Base-by-base conservation (phyloP, 2,888 invertebrate species). In the Papilio gigon region DNA sequence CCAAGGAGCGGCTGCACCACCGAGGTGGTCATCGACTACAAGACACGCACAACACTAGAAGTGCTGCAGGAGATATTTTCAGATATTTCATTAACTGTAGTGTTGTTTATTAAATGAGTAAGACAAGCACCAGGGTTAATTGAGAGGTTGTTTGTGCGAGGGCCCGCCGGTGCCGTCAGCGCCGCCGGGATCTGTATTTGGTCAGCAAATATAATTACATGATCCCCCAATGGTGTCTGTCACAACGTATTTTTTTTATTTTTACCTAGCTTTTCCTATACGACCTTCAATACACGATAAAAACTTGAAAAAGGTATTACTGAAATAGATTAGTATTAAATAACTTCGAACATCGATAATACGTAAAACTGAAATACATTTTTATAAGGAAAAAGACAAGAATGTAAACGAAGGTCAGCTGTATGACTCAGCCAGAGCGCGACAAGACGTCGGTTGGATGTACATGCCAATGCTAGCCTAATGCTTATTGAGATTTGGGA, bases 91-190 rank as follows among this genome's bases (percentile, higher is more conserved):
- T 56, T 56, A 30, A 56, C 4, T n/a, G n/a, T 11, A 56, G n/a
- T 9, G n/a, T 56, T 27, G 9, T 56, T 30, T 25, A 56, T 9
- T 6, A 30, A 14, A 53, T 53, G n/a, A 53, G 53, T 44, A 37
- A 47, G 20, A 30, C 60, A 53, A 71, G 62, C 62, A 68, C 59
- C 63, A 61, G 59, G 50, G 59, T 67, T 66, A 70, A 70, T 70
- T 64, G 59, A 70, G 62, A 33, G 66, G 56, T 67, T 70, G 59
- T 70, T 67, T 63, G 67, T 50, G 53, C 30, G 42, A 42, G 61
- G 68, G 68, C 47, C 8, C 20, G 27, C 50, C 50, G 64, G 50
- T 50, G 25, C 42, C 53, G 42, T 4, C 20, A 20, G 40, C 50
- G 64, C 60, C 60, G 25, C 42, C 53, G 42, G 17, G n/a, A n/a